These are phyloP conservation scores for Polymixis flavicincta DNA, from an alignment of 2,888 invertebrate genomes.

Conservation along the genomic window DNA sequence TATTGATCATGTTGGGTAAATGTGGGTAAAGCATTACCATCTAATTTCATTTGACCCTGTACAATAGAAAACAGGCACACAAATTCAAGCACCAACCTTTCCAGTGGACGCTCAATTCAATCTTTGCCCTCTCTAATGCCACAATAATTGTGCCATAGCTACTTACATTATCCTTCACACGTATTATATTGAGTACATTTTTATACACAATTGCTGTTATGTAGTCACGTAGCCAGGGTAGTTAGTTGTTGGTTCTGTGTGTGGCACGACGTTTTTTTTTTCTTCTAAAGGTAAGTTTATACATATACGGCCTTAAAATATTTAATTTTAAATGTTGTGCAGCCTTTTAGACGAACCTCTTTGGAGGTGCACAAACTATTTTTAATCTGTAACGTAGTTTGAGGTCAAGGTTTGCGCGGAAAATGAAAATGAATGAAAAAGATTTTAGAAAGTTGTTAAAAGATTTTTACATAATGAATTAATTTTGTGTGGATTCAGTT, in stretches of 20 bases:
- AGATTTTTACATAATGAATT: neutral
- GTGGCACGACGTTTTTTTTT: conserved; percentile 33
- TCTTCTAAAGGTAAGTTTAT: conserved; percentile 29
- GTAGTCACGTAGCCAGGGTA: conserved; percentile 24
- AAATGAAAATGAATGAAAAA: neutral
- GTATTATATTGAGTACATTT: conserved; percentile 13
- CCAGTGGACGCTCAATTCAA: neutral
- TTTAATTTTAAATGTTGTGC: neutral
- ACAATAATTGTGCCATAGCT: conserved; percentile 1
- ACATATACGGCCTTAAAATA: neutral
- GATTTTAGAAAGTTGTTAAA: neutral
- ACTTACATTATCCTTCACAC: conserved; percentile 7
- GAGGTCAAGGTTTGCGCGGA: neutral
- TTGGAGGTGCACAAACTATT: neutral
- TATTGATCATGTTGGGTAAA: too few species aligned
- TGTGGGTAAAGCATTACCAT: too few species aligned
- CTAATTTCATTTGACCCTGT: too few species aligned
- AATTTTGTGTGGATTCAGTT: neutral
- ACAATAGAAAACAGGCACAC: too few species aligned
- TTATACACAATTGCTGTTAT: conserved; percentile 10
- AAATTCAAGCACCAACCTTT: neutral
- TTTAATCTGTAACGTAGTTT: neutral
- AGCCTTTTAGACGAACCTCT: neutral
- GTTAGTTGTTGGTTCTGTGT: conserved; percentile 28
- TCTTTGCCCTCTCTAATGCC: neutral